These are phyloP conservation scores for Lepus timidus DNA, from an alignment of 2,113 vertebrate genomes.

Conservation along the genomic window DNA sequence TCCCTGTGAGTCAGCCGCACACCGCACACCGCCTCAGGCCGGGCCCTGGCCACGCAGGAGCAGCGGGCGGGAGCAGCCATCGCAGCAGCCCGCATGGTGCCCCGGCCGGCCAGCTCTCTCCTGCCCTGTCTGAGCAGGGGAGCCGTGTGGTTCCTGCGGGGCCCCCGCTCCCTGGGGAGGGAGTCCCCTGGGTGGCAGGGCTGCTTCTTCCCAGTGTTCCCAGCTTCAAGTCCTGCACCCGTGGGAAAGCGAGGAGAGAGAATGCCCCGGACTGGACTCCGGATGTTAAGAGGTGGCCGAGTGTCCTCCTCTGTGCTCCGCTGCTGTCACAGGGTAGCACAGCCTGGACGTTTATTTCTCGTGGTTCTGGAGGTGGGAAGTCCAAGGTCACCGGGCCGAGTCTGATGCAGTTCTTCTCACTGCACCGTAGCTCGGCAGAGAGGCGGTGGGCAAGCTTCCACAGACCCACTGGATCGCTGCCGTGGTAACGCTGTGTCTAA, in stretches of 20 bases:
- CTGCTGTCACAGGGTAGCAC: background rate
- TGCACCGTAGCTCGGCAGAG: background rate
- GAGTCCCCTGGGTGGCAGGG: background rate
- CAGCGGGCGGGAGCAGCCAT: background rate
- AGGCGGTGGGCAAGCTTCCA: too few species aligned
- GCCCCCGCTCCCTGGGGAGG: background rate
- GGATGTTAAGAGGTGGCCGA: background rate
- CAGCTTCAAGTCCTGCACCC: background rate
- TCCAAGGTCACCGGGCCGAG: background rate
- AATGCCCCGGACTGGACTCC: background rate
- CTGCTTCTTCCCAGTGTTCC: background rate
- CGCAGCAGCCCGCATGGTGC: too few species aligned
- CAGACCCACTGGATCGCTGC: background rate
- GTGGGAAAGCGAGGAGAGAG: background rate
- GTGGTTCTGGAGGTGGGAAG: background rate
- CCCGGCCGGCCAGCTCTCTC: background rate
- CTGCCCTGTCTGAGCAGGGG: too few species aligned
- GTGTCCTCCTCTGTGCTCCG: background rate
- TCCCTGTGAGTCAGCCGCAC: constrained; percentile 58
- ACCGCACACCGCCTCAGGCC: background rate
- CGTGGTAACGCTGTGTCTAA: background rate
- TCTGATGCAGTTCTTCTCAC: background rate
- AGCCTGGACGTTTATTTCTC: background rate
- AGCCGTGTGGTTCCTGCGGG: background rate
- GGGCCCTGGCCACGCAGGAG: background rate